These are phyloP conservation scores for Silurus meridionalis DNA, from an alignment of 2,113 vertebrate genomes.

Conservation along the genomic window DNA sequence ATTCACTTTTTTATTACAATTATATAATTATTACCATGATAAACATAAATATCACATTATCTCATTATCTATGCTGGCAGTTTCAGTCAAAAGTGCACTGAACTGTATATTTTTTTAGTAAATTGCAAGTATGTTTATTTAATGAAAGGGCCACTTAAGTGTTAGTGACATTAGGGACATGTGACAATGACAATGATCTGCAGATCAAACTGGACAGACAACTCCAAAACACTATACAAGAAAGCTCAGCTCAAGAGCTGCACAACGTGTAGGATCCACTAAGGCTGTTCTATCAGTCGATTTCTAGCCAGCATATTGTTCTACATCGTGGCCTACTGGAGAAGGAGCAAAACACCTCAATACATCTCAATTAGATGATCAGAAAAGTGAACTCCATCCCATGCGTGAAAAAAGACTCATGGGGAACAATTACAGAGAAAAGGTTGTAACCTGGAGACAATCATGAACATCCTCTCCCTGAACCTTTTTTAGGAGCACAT, in stretches of 20 bases:
- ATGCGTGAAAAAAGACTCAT: not conserved
- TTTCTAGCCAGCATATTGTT: not conserved
- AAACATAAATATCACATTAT: not conserved
- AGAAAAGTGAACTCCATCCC: not conserved
- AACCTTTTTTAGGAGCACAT: not conserved
- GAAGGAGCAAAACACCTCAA: not conserved
- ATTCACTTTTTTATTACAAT: too few species aligned
- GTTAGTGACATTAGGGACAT: not conserved
- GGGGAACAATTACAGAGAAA: not conserved
- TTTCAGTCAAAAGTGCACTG: not conserved
- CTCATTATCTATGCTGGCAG: not conserved
- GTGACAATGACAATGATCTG: not conserved
- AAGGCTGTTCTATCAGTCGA: not conserved
- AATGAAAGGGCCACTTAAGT: not conserved
- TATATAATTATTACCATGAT: too few species aligned
- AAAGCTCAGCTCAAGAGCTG: not conserved
- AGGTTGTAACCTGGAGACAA: not conserved
- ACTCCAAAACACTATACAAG: not conserved
- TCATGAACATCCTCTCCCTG: not conserved
- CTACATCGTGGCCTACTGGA: not conserved
- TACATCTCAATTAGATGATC: not conserved
- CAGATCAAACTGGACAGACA: not conserved
- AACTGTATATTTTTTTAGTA: not conserved
- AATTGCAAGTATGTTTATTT: not conserved
- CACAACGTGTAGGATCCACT: not conserved